Base-by-base conservation (phyloP, 1,140 invertebrate genomes). In the Tigriopus japonicus region DNA sequence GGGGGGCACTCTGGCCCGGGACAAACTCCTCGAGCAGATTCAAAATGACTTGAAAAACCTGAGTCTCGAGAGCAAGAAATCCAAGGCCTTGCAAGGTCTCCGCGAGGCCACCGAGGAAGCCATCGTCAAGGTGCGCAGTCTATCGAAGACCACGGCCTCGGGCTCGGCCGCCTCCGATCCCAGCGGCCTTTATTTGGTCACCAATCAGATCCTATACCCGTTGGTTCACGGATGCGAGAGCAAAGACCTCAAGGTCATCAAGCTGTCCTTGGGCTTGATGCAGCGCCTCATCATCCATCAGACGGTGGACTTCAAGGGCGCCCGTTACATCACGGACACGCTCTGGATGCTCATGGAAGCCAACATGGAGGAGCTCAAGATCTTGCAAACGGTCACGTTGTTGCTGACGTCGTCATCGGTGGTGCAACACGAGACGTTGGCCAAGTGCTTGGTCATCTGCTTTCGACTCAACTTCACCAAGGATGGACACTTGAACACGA, bases 211-310 rank as follows among this genome's bases (percentile, higher is more conserved):
- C 66, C 75, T 98, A 19, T 93, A 94, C 74, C 93, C 94, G n/a
- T 77, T 98, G 66, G 86, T 97, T 54, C 85, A 97, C 75, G 94
- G 91, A 68, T 98, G 93, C 79, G 92, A 97, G 70, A 94, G 91
- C 19, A 96, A 94, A 77, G 91, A 94, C 75, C 78, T 89, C 21
- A 96, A 95, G 78, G 85, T 98, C 65, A 89, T 95, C 42, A 87
- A 86, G 78, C 84, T 92, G 70, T 92, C 90, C 70, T 73, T 98
- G 42, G 83, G 83, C 64, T 86, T 87, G 60, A 93, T 98, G 45
- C 80, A 81, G 65, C 72, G 75, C 62, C 67, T 80, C 40, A 74
- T 81, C 81, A 62, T 69, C 88, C 24, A 87, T 88, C 66, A 87
- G 71, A 80, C 83, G 24, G 79, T 90, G 52, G 86, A 89, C 72